These are phyloP conservation scores for Megaceryle torquata DNA, from an alignment of 2,113 vertebrate genomes.

Conservation along the genomic window DNA sequence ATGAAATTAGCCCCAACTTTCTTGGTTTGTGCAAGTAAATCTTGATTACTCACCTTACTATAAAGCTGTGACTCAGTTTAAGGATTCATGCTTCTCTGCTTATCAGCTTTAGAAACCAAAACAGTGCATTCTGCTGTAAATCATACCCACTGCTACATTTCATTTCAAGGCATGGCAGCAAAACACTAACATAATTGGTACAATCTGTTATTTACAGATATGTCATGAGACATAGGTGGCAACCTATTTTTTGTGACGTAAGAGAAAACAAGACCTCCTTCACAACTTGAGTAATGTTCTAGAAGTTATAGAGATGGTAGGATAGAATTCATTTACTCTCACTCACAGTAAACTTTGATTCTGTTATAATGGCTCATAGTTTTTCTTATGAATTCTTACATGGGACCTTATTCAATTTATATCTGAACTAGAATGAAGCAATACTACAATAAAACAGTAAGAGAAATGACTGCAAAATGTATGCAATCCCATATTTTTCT, in stretches of 20 bases:
- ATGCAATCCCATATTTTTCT: neutral
- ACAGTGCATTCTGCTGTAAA: conserved; percentile 48
- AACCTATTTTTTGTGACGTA: conserved; percentile 33
- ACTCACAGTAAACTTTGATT: neutral
- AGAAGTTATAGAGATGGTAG: neutral
- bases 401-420: neutral
- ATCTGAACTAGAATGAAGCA: neutral
- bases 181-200: conserved; percentile 64
- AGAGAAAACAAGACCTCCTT: conserved; percentile 26
- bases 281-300: neutral
- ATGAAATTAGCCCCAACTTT: conserved; percentile 67
- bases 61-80: conserved; percentile 30
- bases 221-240: conserved; percentile 28
- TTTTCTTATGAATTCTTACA: neutral
- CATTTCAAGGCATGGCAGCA: conserved; percentile 57
- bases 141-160: conserved; percentile 55
- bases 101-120: conserved; percentile 66
- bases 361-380: neutral
- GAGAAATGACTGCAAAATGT: neutral
- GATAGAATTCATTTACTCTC: neutral
- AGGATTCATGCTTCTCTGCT: conserved; percentile 66
- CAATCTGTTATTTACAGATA: conserved; percentile 72
- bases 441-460: neutral
- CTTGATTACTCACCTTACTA: conserved; percentile 51
- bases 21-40: conserved; percentile 56